Percentiles rank a stretch among this genome's conserved stretches.
These are phyloP conservation scores for Mamestra configurata DNA, from an alignment of 1,140 invertebrate species.

Conservation along the genomic window DNA sequence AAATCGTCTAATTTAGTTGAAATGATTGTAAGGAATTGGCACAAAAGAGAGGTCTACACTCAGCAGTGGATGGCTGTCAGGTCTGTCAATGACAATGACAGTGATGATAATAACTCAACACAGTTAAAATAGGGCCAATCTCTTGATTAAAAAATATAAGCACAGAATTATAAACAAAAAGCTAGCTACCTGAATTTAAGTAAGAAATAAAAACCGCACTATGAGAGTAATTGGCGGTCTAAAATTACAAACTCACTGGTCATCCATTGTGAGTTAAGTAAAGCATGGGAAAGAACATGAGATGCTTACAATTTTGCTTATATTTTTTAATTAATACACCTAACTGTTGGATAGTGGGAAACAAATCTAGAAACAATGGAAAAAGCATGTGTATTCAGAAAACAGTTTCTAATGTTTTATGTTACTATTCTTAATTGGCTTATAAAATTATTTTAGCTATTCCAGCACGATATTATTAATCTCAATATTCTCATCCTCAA, in stretches of 20 bases:
- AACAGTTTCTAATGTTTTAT: conserved; percentile 65
- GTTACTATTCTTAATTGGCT: conserved; percentile 40
- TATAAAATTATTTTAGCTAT: conserved; percentile 7
- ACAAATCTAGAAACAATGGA: conserved; percentile 65
- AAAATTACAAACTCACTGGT: conserved; percentile 52
- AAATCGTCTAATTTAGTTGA: too few relatives aligned
- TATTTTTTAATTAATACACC: conserved; percentile 73
- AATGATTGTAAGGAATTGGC: too few relatives aligned
- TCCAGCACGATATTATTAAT: background rate
- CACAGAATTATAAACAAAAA: background rate
- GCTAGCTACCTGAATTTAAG: background rate
- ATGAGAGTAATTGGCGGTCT: conserved; percentile 43
- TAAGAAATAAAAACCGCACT: conserved; percentile 14
- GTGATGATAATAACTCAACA: background rate
- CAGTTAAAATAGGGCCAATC: background rate
- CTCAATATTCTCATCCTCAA: background rate
- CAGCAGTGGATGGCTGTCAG: too few relatives aligned
- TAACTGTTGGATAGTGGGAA: conserved; percentile 79
- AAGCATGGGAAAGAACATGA: conserved; percentile 52
- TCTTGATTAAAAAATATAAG: background rate
- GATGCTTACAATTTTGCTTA: conserved; percentile 59
- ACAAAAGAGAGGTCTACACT: too few relatives aligned
- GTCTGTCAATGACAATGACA: background rate
- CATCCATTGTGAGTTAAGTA: conserved; percentile 54
- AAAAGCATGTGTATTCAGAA: conserved; percentile 56